phyloP scores from a whole-genome alignment of 2,797 vertebrate species.

The Furcifer pardalis region DNA sequence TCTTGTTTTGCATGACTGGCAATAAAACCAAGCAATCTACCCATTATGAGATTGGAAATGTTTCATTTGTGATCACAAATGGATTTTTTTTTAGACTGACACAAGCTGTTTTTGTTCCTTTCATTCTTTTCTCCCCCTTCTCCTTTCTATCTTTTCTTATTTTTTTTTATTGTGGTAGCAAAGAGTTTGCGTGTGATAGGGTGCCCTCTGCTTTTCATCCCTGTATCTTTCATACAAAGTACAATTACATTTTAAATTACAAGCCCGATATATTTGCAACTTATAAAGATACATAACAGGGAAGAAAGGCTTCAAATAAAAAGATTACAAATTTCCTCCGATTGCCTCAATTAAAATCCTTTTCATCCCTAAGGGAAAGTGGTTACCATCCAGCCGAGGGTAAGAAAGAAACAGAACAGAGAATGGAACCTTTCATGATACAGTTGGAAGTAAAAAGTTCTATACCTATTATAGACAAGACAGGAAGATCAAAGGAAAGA shows the following conservation, averaged over 20 bases:
- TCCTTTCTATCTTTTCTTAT: neutral
- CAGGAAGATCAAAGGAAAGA: conserved; percentile 66
- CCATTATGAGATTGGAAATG: conserved; percentile 84
- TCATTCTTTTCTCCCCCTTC: conserved; percentile 1
- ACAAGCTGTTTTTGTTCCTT: conserved; percentile 62
- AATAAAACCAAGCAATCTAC: conserved; percentile 81
- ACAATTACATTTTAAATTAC: conserved; percentile 79
- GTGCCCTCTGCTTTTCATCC: conserved; percentile 83
- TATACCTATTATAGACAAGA: conserved; percentile 48
- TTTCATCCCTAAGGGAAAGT: conserved; percentile 64
- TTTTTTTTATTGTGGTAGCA: conserved; percentile 69
- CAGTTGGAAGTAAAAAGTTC: conserved; percentile 59
- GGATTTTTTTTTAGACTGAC: conserved; percentile 82
- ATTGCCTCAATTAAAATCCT: conserved; percentile 81
- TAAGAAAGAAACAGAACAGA: conserved; percentile 48
- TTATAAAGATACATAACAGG: conserved; percentile 72
- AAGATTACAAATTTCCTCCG: conserved; percentile 75
- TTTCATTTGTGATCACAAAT: conserved; percentile 91
- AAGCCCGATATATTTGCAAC: conserved; percentile 76
- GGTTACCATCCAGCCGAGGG: conserved; percentile 45
- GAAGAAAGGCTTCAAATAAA: conserved; percentile 73
- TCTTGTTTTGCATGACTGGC: conserved; percentile 88
- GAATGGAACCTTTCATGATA: conserved; percentile 62
- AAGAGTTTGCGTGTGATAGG: conserved; percentile 74
- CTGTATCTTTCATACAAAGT: conserved; percentile 75